These are phyloP conservation scores for Heterodera carotae DNA, from an alignment of 1,140 invertebrate species.

Conservation along the genomic window DNA sequence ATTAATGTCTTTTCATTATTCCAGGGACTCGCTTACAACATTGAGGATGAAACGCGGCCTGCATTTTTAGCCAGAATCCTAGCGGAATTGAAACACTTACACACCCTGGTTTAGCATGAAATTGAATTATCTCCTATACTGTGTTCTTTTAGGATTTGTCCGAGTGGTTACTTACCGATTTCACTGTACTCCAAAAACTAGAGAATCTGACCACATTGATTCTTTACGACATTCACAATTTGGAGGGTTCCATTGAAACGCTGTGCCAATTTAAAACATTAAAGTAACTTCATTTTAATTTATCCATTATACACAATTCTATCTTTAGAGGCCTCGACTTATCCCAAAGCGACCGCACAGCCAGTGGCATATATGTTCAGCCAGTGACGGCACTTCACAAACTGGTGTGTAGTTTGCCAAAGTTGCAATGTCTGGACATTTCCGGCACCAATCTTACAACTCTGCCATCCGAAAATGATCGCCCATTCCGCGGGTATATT, in stretches of 20 bases:
- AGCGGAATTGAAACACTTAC: constrained; percentile 15
- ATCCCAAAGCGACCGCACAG: constrained; percentile 42
- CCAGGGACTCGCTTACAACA: constrained; percentile 37
- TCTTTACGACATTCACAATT: constrained; percentile 42
- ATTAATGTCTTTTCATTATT: constrained; percentile 20
- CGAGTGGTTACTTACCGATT: constrained; percentile 32
- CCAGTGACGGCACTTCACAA: constrained; percentile 42
- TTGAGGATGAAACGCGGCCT: constrained; percentile 36
- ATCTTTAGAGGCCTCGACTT: constrained; percentile 38
- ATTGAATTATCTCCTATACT: constrained; percentile 1
- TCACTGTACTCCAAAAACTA: constrained; percentile 21
- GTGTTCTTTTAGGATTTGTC: constrained; percentile 27
- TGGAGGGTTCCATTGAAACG: constrained; percentile 32
- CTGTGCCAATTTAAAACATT: background rate
- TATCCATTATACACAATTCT: background rate
- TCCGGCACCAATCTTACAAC: constrained; percentile 42
- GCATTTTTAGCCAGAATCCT: constrained; percentile 35
- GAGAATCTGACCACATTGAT: constrained; percentile 35
- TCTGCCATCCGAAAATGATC: constrained; percentile 37
- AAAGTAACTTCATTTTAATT: constrained; percentile 11
- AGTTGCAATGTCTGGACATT: constrained; percentile 38
- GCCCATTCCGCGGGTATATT: constrained; percentile 32
- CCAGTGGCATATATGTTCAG: constrained; percentile 29
- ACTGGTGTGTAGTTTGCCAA: constrained; percentile 32
- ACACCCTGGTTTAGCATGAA: constrained; percentile 39